A percentile compares a stretch with the other conserved stretches of the same genome.
These are phyloP conservation scores for Ambastaia sidthimunki DNA, from an alignment of 2,797 vertebrate species.

Conservation along the genomic window DNA sequence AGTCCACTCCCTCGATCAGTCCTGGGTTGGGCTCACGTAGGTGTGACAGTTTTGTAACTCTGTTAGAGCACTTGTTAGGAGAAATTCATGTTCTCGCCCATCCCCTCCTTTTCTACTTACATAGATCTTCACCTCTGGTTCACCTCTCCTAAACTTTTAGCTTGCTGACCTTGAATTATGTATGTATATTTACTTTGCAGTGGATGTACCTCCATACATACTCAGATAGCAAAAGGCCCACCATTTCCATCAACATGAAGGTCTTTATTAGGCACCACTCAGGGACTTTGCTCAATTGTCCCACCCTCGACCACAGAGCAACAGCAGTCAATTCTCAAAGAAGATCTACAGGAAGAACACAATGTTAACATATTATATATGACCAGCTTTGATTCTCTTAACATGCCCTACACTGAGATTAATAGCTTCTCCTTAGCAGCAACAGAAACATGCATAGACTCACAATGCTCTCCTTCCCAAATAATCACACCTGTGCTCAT, in stretches of 20 bases:
- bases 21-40: conserved; percentile 71
- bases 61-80: conserved; percentile 84
- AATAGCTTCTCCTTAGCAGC: neutral
- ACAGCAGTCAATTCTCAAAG: neutral
- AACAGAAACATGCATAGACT: neutral
- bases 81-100: conserved; percentile 63
- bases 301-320: conserved; percentile 17
- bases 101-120: conserved; percentile 55
- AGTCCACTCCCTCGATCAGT: conserved; percentile 83
- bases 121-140: conserved; percentile 89
- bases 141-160: conserved; percentile 92
- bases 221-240: conserved; percentile 35
- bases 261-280: conserved; percentile 26
- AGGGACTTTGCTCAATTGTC: conserved; percentile 33
- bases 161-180: conserved; percentile 89
- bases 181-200: conserved; percentile 79
- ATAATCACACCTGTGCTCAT: conserved; percentile 23
- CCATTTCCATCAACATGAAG: neutral
- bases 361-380: neutral
- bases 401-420: neutral
- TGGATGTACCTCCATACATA: conserved; percentile 36
- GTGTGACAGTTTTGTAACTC: conserved; percentile 81
- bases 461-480: neutral
- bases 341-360: neutral
- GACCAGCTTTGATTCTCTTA: neutral